These are phyloP conservation scores for Mormyrus proboscirostris DNA, from an alignment of 2,797 vertebrate species.

Conservation along the genomic window DNA sequence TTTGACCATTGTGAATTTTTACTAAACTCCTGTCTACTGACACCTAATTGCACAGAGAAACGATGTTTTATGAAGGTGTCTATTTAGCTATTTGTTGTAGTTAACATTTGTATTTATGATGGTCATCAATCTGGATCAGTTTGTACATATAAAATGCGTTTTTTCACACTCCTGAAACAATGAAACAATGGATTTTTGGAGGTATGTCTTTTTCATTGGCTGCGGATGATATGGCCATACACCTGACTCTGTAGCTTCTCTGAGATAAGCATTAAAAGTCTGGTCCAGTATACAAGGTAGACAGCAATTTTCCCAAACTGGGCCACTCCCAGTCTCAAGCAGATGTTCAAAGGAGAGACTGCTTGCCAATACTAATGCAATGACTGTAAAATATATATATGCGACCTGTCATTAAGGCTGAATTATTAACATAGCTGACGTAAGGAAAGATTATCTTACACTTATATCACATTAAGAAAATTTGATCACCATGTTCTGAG, in stretches of 20 bases:
- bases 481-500: not conserved
- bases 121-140: not conserved
- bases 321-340: not conserved
- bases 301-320: not conserved
- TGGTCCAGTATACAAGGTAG: not conserved
- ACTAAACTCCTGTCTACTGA: not conserved
- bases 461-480: not conserved
- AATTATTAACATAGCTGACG: slow-evolving; percentile 2
- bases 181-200: not conserved
- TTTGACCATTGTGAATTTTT: not conserved
- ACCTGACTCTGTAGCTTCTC: not conserved
- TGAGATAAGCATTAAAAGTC: not conserved
- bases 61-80: not conserved
- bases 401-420: not conserved
- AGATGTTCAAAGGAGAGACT: not conserved
- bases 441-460: not conserved
- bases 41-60: not conserved
- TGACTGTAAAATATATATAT: not conserved
- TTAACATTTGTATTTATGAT: not conserved
- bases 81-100: not conserved
- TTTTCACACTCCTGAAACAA: not conserved
- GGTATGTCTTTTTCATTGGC: not conserved
- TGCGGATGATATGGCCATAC: not conserved
- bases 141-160: not conserved
- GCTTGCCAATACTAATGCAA: not conserved